Conservation (phyloP, 2,797 vertebrate species). For the Sebastes ruberrimus region DNA sequence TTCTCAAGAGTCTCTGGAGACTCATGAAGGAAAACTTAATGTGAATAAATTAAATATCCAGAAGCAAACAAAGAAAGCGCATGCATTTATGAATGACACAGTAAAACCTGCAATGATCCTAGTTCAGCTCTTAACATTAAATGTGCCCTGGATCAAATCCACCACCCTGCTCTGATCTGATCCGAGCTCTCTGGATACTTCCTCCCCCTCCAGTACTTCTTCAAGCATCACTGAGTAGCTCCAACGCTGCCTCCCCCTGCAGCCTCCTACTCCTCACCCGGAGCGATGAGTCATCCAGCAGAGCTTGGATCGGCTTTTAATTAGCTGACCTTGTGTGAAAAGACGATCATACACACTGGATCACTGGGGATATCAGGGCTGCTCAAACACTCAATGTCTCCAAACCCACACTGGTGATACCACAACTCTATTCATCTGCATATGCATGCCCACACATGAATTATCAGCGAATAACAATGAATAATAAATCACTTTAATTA, state of each 20-base stretch:
- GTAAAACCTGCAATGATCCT: background rate
- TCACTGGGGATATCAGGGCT: slow-evolving; percentile 4
- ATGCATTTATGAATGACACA: background rate
- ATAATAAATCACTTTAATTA: background rate
- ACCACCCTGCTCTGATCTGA: background rate
- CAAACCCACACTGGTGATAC: background rate
- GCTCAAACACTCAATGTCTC: slow-evolving; percentile 10
- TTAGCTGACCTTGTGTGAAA: slow-evolving; percentile 69
- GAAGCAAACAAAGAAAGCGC: background rate
- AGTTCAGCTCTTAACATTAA: background rate
- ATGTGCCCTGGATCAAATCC: background rate
- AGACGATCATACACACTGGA: slow-evolving; percentile 39
- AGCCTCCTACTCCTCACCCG: slow-evolving; percentile 40
- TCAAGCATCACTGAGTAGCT: slow-evolving; percentile 14
- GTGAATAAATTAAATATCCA: background rate
- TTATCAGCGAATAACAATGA: background rate
- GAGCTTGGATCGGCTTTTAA: slow-evolving; percentile 67
- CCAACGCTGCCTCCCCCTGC: background rate
- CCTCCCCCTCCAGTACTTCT: background rate
- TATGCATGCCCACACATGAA: background rate
- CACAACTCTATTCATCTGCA: background rate
- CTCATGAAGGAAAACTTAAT: background rate
- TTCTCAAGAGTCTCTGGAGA: background rate
- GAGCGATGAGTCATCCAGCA: slow-evolving; percentile 70
- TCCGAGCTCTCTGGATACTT: background rate